Conservation (phyloP, 2,888 invertebrate species). For the Lobophora halterata region DNA sequence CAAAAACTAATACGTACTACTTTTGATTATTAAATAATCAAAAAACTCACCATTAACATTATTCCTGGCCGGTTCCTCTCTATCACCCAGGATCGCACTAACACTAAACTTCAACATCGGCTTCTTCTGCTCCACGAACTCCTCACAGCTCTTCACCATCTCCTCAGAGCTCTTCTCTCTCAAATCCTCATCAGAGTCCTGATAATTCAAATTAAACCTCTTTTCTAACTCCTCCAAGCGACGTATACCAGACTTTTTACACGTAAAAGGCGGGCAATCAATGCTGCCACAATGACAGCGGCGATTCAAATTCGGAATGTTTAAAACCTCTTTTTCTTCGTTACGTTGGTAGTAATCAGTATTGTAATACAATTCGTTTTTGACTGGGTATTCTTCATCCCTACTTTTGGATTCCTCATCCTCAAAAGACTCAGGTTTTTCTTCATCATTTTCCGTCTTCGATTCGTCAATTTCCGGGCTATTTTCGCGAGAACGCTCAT, state of each 20-base stretch:
- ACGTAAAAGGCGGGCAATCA: slow-evolving; percentile 77
- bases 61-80: slow-evolving; percentile 59
- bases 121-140: slow-evolving; percentile 77
- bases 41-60: slow-evolving; percentile 60
- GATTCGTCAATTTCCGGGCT: slow-evolving; percentile 63
- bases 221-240: slow-evolving; percentile 70
- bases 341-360: slow-evolving; percentile 55
- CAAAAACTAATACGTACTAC: too few species aligned
- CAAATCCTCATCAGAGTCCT: slow-evolving; percentile 65
- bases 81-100: slow-evolving; percentile 91
- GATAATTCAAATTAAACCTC: slow-evolving; percentile 63
- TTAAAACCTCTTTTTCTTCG: slow-evolving; percentile 66
- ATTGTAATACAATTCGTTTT: slow-evolving; percentile 59
- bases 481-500: slow-evolving; percentile 58
- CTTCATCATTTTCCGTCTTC: slow-evolving; percentile 53
- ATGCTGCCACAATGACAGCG: slow-evolving; percentile 80
- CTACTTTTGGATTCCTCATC: slow-evolving; percentile 63
- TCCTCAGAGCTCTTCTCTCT: slow-evolving; percentile 61
- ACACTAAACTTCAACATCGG: slow-evolving; percentile 95
- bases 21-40: not conserved
- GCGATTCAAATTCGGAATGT: slow-evolving; percentile 59
- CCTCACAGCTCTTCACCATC: slow-evolving; percentile 65
- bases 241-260: slow-evolving; percentile 68
- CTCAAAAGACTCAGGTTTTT: slow-evolving; percentile 19
- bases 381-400: slow-evolving; percentile 54